Evolutionary conservation across 1,140 invertebrate species (phyloP).

Genomic region (Danaus melanippus): DNA sequence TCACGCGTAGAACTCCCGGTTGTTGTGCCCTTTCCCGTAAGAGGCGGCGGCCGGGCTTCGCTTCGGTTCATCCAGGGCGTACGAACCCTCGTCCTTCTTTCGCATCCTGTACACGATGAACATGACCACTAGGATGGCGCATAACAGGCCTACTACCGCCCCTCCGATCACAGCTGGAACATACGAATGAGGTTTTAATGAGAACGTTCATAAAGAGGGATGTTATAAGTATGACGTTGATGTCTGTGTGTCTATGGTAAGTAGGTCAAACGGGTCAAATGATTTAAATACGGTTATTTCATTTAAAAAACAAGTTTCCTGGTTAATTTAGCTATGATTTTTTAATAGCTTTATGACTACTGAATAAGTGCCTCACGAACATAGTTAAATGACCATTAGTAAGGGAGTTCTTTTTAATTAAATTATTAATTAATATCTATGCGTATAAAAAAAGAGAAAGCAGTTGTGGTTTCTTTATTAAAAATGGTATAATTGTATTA

Average conservation of each 20-base stretch:
- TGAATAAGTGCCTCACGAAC: too few species aligned
- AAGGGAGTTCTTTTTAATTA: too few species aligned
- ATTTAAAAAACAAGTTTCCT: too few species aligned
- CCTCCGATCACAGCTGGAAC: constrained; percentile 97
- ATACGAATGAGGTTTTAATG: background rate
- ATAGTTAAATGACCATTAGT: too few species aligned
- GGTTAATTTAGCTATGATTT: too few species aligned
- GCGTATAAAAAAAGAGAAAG: too few species aligned
- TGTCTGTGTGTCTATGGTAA: background rate
- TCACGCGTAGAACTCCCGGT: constrained; percentile 96
- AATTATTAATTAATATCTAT: too few species aligned
- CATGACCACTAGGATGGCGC: constrained; percentile 98
- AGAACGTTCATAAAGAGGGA: background rate
- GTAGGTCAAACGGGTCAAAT: too few species aligned
- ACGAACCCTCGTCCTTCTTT: constrained; percentile 99
- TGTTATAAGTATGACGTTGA: constrained; percentile 1
- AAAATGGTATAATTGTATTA: constrained; percentile 52
- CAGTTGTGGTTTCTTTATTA: background rate
- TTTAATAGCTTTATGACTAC: too few species aligned
- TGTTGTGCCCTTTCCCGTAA: constrained; percentile 90
- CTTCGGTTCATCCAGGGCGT: constrained; percentile 97
- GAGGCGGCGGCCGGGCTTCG: constrained; percentile 91
- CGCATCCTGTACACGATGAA: constrained; percentile 99
- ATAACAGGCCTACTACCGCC: constrained; percentile 95
- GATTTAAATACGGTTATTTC: too few species aligned